These are phyloP conservation scores for Cheirogaleus major DNA, from an alignment of 2,797 vertebrate species.

Conservation along the genomic window DNA sequence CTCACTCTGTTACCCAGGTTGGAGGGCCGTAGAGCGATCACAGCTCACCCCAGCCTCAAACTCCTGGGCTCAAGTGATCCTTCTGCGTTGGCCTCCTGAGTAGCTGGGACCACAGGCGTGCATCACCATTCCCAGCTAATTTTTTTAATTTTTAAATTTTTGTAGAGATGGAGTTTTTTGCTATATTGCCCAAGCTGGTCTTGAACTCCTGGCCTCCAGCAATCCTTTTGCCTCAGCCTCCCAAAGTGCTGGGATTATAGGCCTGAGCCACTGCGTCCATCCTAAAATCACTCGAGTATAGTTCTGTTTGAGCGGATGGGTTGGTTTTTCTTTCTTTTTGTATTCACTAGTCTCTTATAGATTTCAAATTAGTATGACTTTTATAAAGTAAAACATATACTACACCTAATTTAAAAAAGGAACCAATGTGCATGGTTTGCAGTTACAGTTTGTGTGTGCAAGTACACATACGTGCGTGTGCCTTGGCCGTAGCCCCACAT, in stretches of 20 bases:
- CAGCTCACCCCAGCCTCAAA: neutral
- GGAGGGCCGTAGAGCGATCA: neutral
- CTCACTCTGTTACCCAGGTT: neutral
- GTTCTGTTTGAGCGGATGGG: neutral
- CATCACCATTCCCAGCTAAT: no score
- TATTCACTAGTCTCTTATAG: neutral
- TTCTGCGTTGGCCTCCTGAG: neutral
- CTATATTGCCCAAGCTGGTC: no score
- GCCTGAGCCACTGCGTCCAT: no score
- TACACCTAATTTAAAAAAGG: neutral
- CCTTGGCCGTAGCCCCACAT: neutral
- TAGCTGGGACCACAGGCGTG: neutral
- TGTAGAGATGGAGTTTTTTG: no score
- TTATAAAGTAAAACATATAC: neutral
- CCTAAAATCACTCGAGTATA: neutral
- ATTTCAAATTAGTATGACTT: neutral
- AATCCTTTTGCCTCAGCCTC: no score
- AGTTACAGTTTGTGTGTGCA: neutral
- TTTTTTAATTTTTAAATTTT: no score
- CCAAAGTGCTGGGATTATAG: no score
- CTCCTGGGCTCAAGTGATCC: neutral
- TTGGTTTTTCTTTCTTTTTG: neutral
- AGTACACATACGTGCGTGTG: rapidly evolving
- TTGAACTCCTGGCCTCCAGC: no score
- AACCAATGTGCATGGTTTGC: rapidly evolving